These are phyloP conservation scores for Eremophila alpestris DNA, from an alignment of 2,797 vertebrate genomes.

Conservation along the genomic window DNA sequence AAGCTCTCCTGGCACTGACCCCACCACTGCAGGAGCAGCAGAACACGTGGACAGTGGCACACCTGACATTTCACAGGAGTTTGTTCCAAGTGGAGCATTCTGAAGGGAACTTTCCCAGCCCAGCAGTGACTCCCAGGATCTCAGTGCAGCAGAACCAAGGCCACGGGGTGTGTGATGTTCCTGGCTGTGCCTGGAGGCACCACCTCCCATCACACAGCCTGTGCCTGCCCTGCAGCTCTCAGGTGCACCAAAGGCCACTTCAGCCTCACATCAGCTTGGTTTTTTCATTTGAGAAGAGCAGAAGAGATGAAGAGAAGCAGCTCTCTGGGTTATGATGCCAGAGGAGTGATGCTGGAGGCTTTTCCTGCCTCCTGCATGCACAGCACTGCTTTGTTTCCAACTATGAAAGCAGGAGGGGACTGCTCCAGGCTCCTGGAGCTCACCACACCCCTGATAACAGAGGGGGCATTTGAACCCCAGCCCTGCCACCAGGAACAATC, in stretches of 20 bases:
- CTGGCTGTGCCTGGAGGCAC: rapidly evolving
- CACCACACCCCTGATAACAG: neutral
- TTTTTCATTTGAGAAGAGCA: neutral
- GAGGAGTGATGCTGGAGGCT: neutral
- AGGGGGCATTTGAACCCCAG: neutral
- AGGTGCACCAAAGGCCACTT: neutral
- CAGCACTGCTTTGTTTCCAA: neutral
- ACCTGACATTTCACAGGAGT: neutral
- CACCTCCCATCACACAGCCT: rapidly evolving
- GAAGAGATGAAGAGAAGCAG: neutral
- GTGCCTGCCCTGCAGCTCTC: neutral
- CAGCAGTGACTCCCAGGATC: rapidly evolving
- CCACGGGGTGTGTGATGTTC: rapidly evolving
- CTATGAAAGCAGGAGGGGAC: neutral
- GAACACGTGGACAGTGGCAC: no score
- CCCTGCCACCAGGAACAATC: neutral
- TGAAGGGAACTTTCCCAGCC: neutral
- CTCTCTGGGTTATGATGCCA: neutral
- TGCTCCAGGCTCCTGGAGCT: neutral
- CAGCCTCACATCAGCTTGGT: neutral
- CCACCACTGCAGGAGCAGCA: neutral
- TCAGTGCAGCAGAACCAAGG: neutral
- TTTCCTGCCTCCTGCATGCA: neutral
- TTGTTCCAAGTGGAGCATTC: neutral
- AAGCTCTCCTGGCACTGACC: neutral